Percentiles rank a stretch among this genome's conserved stretches.
Conservation (phyloP, 1,140 invertebrate genomes). For the Aradophagus sp. region DNA sequence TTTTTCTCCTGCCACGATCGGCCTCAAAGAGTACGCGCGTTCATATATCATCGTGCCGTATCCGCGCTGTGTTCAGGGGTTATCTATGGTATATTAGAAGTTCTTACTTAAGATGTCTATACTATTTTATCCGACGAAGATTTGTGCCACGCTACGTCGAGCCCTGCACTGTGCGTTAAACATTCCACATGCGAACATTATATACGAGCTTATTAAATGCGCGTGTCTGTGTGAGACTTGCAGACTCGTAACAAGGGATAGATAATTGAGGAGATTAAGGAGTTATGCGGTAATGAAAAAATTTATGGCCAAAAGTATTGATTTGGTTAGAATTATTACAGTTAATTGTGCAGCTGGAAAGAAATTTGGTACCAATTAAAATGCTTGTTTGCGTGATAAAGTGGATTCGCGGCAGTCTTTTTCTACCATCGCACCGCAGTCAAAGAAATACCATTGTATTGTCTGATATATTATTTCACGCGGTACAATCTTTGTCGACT, state of each 20-base stretch:
- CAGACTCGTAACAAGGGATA: slow-evolving; percentile 28
- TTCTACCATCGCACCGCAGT: too few species aligned
- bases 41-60: slow-evolving; percentile 58
- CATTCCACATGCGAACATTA: slow-evolving; percentile 47
- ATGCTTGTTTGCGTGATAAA: too few species aligned
- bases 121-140: slow-evolving; percentile 49
- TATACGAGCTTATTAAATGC: slow-evolving; percentile 52
- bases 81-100: slow-evolving; percentile 59
- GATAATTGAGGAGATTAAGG: slow-evolving; percentile 32
- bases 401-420: too few species aligned
- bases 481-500: too few species aligned
- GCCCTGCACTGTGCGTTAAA: slow-evolving; percentile 47
- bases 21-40: slow-evolving; percentile 48
- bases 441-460: too few species aligned
- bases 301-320: too few species aligned
- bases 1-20: slow-evolving; percentile 37
- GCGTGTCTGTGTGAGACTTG: slow-evolving; percentile 12
- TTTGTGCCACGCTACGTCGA: slow-evolving; percentile 46
- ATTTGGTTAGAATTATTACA: too few species aligned
- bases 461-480: too few species aligned
- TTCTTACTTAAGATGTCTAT: slow-evolving; percentile 55
- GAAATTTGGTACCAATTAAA: too few species aligned
- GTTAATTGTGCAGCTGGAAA: too few species aligned
- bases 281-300: slow-evolving; percentile 27
- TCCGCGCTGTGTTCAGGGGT: slow-evolving; percentile 51